These are phyloP conservation scores for Notothenia rossii DNA, from an alignment of 2,113 vertebrate genomes.

Conservation along the genomic window DNA sequence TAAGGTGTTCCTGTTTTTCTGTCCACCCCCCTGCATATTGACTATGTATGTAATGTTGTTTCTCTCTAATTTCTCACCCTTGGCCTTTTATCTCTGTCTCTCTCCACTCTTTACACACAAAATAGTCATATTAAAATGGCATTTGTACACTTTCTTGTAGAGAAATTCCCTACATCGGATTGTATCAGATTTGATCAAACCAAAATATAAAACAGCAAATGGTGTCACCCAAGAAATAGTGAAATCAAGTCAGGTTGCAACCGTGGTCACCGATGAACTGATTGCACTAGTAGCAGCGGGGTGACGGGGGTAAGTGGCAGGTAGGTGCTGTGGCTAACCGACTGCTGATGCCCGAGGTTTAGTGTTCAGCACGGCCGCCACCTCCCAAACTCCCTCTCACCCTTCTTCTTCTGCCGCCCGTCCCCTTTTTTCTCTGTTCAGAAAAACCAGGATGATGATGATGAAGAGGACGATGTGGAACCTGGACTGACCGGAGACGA, in stretches of 20 bases:
- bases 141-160: constrained; percentile 20
- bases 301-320: constrained; percentile 75
- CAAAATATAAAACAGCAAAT: constrained; percentile 73
- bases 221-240: constrained; percentile 83
- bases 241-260: constrained; percentile 88
- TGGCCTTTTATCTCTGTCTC: constrained; percentile 16
- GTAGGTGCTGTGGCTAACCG: constrained; percentile 80
- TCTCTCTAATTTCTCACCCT: constrained; percentile 31
- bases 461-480: constrained; percentile 90
- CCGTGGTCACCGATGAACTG: constrained; percentile 81
- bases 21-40: constrained; percentile 41
- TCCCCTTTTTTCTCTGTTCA: constrained; percentile 65
- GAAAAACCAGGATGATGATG: constrained; percentile 91
- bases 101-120: constrained; percentile 13
- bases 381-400: constrained; percentile 45
- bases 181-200: constrained; percentile 12
- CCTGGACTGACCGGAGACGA: constrained; percentile 93
- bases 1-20: constrained; percentile 42
- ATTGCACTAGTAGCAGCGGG: constrained; percentile 75
- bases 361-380: constrained; percentile 55
- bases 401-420: constrained; percentile 40
- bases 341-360: constrained; percentile 58
- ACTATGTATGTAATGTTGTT: constrained; percentile 48
- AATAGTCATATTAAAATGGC: constrained; percentile 14
- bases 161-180: constrained; percentile 20